Evolutionary conservation across 2,888 invertebrate genomes (phyloP).

Genomic region (Alviniconcha strummeri): DNA sequence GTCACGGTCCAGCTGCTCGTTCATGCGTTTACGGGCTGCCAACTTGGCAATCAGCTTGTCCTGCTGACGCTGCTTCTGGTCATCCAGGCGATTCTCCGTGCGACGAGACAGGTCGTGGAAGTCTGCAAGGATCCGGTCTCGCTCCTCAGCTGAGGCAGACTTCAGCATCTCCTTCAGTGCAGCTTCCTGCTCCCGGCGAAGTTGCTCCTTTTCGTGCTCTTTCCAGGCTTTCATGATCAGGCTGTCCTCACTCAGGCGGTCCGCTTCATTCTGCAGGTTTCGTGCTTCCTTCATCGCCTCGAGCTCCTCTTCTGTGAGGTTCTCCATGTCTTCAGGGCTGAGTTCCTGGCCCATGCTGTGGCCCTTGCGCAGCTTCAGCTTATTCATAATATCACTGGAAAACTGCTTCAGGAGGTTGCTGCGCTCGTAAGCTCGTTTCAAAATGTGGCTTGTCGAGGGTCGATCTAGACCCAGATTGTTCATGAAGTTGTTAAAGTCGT

Average conservation of each 20-base stretch:
- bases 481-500: slow-evolving; percentile 30
- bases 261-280: slow-evolving; percentile 60
- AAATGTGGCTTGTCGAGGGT: slow-evolving; percentile 52
- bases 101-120: slow-evolving; percentile 54
- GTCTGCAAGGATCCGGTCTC: slow-evolving; percentile 58
- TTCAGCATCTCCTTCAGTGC: slow-evolving; percentile 56
- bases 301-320: slow-evolving; percentile 57
- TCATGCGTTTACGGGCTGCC: slow-evolving; percentile 68
- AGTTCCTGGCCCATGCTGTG: slow-evolving; percentile 34
- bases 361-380: slow-evolving; percentile 42
- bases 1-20: slow-evolving; percentile 65
- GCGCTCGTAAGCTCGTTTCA: slow-evolving; percentile 46
- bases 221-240: slow-evolving; percentile 56
- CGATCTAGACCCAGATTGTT: slow-evolving; percentile 32
- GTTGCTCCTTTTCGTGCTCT: slow-evolving; percentile 55
- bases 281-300: slow-evolving; percentile 48
- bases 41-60: slow-evolving; percentile 67
- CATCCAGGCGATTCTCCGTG: slow-evolving; percentile 47
- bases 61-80: slow-evolving; percentile 41
- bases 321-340: slow-evolving; percentile 55
- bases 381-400: slow-evolving; percentile 45
- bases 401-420: slow-evolving; percentile 51
- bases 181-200: slow-evolving; percentile 41
- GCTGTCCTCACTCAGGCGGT: slow-evolving; percentile 60
- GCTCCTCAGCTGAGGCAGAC: slow-evolving; percentile 53